These are phyloP conservation scores for Nasonovia ribisnigri DNA, from an alignment of 2,888 invertebrate species.

Conservation along the genomic window DNA sequence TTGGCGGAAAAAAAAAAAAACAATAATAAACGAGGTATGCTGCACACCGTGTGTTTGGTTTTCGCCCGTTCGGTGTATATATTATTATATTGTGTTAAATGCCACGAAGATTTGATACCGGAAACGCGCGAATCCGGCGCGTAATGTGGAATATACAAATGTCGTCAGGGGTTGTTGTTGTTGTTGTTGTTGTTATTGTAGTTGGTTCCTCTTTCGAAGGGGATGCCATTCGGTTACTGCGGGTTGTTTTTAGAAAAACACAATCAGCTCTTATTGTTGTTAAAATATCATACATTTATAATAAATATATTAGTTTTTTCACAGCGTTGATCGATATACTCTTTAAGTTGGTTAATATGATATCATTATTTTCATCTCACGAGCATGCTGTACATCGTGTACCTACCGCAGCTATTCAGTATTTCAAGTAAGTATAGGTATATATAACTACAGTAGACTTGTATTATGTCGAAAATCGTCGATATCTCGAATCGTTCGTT, in stretches of 20 bases:
- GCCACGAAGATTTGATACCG: conserved; percentile 52
- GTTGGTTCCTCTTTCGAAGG: neutral
- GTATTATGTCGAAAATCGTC: too few relatives aligned
- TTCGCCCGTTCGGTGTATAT: conserved; percentile 11
- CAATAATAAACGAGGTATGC: neutral
- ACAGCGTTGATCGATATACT: neutral
- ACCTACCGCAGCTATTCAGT: neutral
- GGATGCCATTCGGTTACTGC: neutral
- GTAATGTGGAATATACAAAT: conserved; percentile 55
- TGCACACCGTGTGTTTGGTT: conserved; percentile 12
- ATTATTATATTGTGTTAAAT: conserved; percentile 33
- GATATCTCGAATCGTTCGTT: too few relatives aligned
- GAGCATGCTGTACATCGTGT: neutral
- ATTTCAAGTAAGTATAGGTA: neutral
- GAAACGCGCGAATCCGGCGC: conserved; percentile 51
- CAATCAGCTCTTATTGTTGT: conserved; percentile 6
- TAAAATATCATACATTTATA: neutral
- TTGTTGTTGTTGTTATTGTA: neutral
- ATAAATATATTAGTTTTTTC: neutral
- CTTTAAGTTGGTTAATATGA: neutral
- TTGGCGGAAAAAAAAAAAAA: neutral
- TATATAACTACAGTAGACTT: neutral
- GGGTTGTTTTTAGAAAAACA: conserved; percentile 16
- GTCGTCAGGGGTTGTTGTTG: conserved; percentile 27
- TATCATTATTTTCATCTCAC: neutral